Percentiles rank a stretch among this genome's conserved stretches.
Conservation (phyloP, 2,797 vertebrate genomes). For the Clarias laeviceps region DNA sequence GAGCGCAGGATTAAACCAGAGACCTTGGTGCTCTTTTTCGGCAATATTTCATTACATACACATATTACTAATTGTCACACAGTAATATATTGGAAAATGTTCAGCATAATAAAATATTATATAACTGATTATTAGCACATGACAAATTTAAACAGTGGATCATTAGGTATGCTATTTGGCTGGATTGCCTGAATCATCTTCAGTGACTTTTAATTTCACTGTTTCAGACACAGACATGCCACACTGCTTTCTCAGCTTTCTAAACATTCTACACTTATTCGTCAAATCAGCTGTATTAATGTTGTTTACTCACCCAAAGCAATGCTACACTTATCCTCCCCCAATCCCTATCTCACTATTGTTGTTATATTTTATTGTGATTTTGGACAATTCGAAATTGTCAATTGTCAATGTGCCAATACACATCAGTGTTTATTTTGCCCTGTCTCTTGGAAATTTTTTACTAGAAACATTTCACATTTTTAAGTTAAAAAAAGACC, state of each 20-base stretch:
- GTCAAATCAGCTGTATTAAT: conserved; percentile 61
- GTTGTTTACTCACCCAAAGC: conserved; percentile 64
- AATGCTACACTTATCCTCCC: conserved; percentile 38
- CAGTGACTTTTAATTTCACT: conserved; percentile 56
- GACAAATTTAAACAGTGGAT: conserved; percentile 28
- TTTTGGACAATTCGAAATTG: conserved; percentile 69
- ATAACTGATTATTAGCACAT: conserved; percentile 1
- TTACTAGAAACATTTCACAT: background rate
- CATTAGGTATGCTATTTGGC: conserved; percentile 55
- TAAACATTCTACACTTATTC: conserved; percentile 62
- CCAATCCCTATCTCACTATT: background rate
- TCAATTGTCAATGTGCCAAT: conserved; percentile 35
- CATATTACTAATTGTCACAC: background rate
- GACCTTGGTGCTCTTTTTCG: background rate
- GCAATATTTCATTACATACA: background rate
- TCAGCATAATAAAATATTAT: background rate
- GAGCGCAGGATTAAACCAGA: background rate
- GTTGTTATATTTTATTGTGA: conserved; percentile 69
- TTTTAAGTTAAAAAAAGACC: background rate
- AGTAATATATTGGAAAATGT: background rate
- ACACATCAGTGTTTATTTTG: conserved; percentile 62
- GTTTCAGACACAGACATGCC: conserved; percentile 45
- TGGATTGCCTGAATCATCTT: conserved; percentile 40
- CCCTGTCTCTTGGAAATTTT: conserved; percentile 32
- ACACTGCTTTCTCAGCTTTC: conserved; percentile 16